phyloP scores from a whole-genome alignment of 2,113 vertebrate species.

The Scophthalmus maximus region DNA sequence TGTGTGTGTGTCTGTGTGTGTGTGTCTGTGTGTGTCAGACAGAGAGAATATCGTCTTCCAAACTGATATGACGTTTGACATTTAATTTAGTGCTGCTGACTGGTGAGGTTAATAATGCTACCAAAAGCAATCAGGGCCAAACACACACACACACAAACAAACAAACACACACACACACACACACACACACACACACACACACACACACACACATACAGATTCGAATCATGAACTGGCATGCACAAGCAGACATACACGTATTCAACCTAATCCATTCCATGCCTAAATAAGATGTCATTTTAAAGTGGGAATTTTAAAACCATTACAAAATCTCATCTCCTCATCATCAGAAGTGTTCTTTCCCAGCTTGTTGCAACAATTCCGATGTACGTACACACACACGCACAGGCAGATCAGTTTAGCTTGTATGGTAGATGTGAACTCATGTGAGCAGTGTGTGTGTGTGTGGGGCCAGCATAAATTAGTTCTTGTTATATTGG shows the following conservation, averaged over 20 bases:
- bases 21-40: conserved; percentile 8
- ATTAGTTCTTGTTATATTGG: conserved; percentile 46
- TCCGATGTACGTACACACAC: not conserved
- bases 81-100: conserved; percentile 79
- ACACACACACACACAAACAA: conserved; percentile 20
- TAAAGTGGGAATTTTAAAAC: conserved; percentile 55
- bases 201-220: not conserved
- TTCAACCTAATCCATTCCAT: conserved; percentile 53
- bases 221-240: too few relatives aligned
- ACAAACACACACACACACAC: not conserved
- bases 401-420: not conserved
- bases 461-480: conserved; percentile 16
- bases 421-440: conserved; percentile 20
- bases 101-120: conserved; percentile 80
- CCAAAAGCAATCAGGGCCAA: conserved; percentile 70
- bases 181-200: not conserved
- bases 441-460: conserved; percentile 5
- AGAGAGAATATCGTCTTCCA: conserved; percentile 57
- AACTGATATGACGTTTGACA: conserved; percentile 82
- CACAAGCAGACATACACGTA: not conserved
- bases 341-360: conserved; percentile 28
- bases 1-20: conserved; percentile 32
- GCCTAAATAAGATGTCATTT: conserved; percentile 72
- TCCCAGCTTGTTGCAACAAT: not conserved
- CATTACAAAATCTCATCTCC: conserved; percentile 38